Evolutionary conservation across 2,113 vertebrate species (phyloP).

Genomic region (Dermatemys mawii): DNA sequence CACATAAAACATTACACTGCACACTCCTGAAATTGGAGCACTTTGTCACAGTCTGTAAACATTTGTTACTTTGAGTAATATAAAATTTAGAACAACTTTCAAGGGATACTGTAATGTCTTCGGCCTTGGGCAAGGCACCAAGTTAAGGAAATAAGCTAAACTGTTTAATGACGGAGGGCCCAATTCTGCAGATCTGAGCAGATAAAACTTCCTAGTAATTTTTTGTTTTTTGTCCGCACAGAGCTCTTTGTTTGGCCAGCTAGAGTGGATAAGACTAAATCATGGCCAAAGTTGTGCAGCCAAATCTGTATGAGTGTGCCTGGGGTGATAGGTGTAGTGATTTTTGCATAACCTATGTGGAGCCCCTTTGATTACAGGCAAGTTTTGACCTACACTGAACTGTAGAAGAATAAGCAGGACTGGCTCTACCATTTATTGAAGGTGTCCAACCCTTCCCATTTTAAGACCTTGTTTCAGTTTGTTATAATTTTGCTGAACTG

Average conservation of each 20-base stretch:
- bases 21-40: not conserved
- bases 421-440: not conserved
- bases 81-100: not conserved
- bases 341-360: no score
- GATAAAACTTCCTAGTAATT: not conserved
- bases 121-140: not conserved
- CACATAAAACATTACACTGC: not conserved
- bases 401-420: not conserved
- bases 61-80: not conserved
- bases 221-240: not conserved
- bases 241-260: not conserved
- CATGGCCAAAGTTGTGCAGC: not conserved
- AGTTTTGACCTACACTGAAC: not conserved
- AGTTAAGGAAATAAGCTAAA: not conserved
- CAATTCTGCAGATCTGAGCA: not conserved
- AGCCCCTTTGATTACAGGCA: not conserved
- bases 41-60: accelerated
- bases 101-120: not conserved
- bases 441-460: not conserved
- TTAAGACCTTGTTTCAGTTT: not conserved
- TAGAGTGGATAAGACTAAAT: not conserved
- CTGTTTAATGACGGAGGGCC: not conserved
- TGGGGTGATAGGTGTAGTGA: no score
- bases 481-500: not conserved
- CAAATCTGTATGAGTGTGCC: not conserved